These are phyloP conservation scores for Scleropages formosus DNA, from an alignment of 2,797 vertebrate genomes.

Conservation along the genomic window DNA sequence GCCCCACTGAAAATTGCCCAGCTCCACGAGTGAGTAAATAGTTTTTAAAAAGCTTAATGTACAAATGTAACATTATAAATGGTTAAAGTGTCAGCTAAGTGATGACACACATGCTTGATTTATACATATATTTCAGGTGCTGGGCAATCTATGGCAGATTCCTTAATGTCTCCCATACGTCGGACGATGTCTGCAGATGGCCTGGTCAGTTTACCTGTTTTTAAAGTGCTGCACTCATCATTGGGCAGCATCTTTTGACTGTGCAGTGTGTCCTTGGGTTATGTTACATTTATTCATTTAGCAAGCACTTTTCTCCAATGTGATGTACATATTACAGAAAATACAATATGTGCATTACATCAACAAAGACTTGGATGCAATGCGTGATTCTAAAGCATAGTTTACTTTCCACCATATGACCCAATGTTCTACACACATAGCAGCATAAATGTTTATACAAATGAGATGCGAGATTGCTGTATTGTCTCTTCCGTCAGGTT, in stretches of 20 bases:
- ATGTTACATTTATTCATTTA: no score
- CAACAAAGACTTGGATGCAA: no score
- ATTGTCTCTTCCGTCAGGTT: constrained; percentile 42
- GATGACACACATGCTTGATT: not conserved
- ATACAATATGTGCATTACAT: no score
- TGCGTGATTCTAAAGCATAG: no score
- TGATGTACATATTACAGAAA: no score
- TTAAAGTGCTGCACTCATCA: not conserved
- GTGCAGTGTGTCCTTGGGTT: not conserved
- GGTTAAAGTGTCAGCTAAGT: not conserved
- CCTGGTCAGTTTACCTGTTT: constrained; percentile 58
- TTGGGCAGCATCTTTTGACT: not conserved
- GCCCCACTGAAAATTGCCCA: not conserved
- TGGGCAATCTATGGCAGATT: constrained; percentile 29
- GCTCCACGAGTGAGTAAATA: no score
- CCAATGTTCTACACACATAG: no score
- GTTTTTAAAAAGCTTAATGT: no score
- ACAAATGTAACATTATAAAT: not conserved
- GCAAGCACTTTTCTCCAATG: no score
- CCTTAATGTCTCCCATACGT: constrained; percentile 62
- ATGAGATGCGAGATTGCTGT: not conserved
- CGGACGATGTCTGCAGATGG: constrained; percentile 70
- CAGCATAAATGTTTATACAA: no score
- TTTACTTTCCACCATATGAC: no score
- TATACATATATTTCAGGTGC: constrained; percentile 36